These are phyloP conservation scores for Acheta domesticus DNA, from an alignment of 2,888 invertebrate species.

Conservation along the genomic window DNA sequence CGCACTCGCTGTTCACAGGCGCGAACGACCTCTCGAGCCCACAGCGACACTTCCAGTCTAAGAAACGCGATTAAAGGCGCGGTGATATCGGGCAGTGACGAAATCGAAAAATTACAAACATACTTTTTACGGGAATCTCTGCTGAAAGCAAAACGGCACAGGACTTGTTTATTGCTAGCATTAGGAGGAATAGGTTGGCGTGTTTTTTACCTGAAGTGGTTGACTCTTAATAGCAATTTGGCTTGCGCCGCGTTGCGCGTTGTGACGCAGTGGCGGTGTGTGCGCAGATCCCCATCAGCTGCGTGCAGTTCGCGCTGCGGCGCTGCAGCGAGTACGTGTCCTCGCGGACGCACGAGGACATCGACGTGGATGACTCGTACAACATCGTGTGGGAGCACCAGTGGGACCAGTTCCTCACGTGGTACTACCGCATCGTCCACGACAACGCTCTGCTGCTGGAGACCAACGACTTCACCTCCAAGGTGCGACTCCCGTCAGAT, in stretches of 20 bases:
- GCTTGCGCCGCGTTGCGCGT: too few species aligned
- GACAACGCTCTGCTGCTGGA: slow-evolving; percentile 38
- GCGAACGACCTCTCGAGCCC: too few species aligned
- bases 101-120: too few species aligned
- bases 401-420: slow-evolving; percentile 73
- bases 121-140: too few species aligned
- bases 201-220: too few species aligned
- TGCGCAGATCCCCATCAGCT: slow-evolving; percentile 65
- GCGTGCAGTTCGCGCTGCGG: slow-evolving; percentile 76
- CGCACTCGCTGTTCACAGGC: too few species aligned
- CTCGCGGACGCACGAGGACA: slow-evolving; percentile 68
- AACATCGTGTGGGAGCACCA: slow-evolving; percentile 52
- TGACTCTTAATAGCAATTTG: accelerated
- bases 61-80: too few species aligned
- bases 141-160: too few species aligned
- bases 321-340: slow-evolving; percentile 75
- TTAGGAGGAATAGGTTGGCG: too few species aligned
- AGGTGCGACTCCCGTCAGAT: slow-evolving; percentile 34
- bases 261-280: slow-evolving; percentile 29
- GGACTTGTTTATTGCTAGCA: too few species aligned
- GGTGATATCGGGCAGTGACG: too few species aligned
- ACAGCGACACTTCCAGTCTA: too few species aligned
- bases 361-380: slow-evolving; percentile 43
- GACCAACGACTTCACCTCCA: slow-evolving; percentile 38
- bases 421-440: slow-evolving; percentile 42